Evolutionary conservation across 2,113 vertebrate genomes (phyloP).

Genomic region (Oryzias celebensis): DNA sequence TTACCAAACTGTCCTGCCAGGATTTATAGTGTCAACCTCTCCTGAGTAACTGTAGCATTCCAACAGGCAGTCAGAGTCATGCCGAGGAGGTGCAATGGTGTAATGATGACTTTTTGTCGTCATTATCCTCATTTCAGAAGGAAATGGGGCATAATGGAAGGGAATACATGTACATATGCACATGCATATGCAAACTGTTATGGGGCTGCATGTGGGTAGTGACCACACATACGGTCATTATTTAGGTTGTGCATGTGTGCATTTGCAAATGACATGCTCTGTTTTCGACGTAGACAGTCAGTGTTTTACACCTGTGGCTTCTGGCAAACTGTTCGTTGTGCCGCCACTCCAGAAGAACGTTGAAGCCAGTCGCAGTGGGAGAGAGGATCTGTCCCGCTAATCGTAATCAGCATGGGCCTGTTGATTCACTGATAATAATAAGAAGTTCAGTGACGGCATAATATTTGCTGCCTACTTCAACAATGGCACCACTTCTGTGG

Average conservation of each 20-base stretch:
- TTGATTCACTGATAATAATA: constrained; percentile 82
- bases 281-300: constrained; percentile 59
- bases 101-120: too few species aligned
- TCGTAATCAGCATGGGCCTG: constrained; percentile 80
- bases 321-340: constrained; percentile 69
- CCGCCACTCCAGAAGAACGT: constrained; percentile 68
- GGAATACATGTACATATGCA: too few species aligned
- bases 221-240: constrained; percentile 39
- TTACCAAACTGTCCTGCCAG: too few species aligned
- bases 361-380: constrained; percentile 66
- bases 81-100: too few species aligned
- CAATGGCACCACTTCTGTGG: constrained; percentile 48
- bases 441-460: constrained; percentile 79
- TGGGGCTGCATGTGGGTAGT: constrained; percentile 35
- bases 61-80: too few species aligned
- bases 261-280: constrained; percentile 45
- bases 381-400: constrained; percentile 77
- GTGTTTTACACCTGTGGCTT: constrained; percentile 74
- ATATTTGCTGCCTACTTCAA: constrained; percentile 78
- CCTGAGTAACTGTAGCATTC: too few species aligned
- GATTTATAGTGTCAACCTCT: too few species aligned
- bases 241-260: constrained; percentile 17
- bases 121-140: too few species aligned
- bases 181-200: neutral
- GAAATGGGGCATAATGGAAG: too few species aligned